These are phyloP conservation scores for Danaus plexippus DNA, from an alignment of 1,140 invertebrate genomes.

Conservation along the genomic window DNA sequence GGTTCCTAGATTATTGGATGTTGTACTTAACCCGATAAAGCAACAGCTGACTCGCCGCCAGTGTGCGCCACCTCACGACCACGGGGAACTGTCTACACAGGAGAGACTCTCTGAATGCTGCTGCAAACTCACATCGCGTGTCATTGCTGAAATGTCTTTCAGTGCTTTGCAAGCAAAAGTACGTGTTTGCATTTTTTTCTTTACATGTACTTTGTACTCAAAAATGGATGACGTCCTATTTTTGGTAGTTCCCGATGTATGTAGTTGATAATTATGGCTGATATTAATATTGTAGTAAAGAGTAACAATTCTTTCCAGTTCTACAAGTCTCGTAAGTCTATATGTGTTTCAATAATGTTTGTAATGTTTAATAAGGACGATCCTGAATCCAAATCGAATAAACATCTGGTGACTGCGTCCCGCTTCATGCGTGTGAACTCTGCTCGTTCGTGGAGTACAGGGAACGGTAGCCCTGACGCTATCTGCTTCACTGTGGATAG, in stretches of 20 bases:
- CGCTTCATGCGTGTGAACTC: constrained; percentile 92
- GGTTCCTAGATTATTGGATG: constrained; percentile 84
- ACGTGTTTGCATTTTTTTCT: not conserved
- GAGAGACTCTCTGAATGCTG: constrained; percentile 81
- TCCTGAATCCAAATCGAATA: constrained; percentile 65
- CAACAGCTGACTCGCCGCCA: constrained; percentile 64
- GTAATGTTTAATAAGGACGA: constrained; percentile 72
- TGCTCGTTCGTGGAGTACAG: constrained; percentile 95
- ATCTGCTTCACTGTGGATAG: constrained; percentile 95
- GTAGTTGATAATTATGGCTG: too few relatives aligned
- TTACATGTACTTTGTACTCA: too few relatives aligned
- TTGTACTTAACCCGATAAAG: constrained; percentile 85
- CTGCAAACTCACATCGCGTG: constrained; percentile 87
- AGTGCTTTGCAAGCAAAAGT: constrained; percentile 71
- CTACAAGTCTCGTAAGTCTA: too few relatives aligned
- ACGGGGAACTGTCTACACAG: constrained; percentile 47
- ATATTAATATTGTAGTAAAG: too few relatives aligned
- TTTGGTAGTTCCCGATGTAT: too few relatives aligned
- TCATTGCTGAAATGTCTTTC: constrained; percentile 90
- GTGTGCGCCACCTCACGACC: constrained; percentile 53
- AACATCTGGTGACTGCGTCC: constrained; percentile 88
- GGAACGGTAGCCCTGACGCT: constrained; percentile 96
- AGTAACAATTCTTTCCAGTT: too few relatives aligned
- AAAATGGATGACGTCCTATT: too few relatives aligned
- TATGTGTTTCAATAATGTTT: not conserved